phyloP scores from a whole-genome alignment of 2,888 invertebrate species.

The Chironomus tentans region DNA sequence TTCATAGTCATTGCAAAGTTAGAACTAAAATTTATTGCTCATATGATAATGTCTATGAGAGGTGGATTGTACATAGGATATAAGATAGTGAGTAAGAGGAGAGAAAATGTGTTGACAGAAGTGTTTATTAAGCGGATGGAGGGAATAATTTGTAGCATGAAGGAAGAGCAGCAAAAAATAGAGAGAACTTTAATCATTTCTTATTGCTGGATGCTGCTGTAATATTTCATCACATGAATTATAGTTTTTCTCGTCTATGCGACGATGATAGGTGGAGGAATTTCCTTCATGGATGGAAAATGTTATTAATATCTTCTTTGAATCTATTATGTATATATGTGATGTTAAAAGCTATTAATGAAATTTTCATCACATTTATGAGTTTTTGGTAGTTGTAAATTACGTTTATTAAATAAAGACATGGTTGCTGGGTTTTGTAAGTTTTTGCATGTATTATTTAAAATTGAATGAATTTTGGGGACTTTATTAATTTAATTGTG shows the following conservation, averaged over 20 bases:
- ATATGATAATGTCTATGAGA: conserved; percentile 11
- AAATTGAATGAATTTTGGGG: no score
- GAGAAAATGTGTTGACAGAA: conserved; percentile 22
- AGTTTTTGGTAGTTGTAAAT: no score
- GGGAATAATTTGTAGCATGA: conserved; percentile 18
- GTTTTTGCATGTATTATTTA: no score
- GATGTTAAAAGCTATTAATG: no score
- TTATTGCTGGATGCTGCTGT: background rate
- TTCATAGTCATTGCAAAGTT: background rate
- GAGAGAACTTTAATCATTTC: conserved; percentile 7
- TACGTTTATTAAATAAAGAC: no score
- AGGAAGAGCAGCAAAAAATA: background rate
- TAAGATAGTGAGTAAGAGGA: background rate
- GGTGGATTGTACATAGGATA: background rate
- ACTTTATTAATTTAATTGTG: no score
- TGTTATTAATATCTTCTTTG: background rate
- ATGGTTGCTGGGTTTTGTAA: no score
- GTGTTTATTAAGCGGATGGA: conserved; percentile 7
- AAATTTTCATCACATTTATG: no score
- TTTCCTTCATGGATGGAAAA: background rate
- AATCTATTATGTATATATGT: no score
- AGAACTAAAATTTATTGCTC: conserved; percentile 16
- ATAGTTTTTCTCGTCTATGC: background rate
- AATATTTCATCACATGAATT: conserved; percentile 21
- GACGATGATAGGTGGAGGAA: background rate